Evolutionary conservation across 1,140 invertebrate genomes (phyloP), one percentile per base, ranked within the genome.

Genomic region (Metopolophium dirhodum): DNA sequence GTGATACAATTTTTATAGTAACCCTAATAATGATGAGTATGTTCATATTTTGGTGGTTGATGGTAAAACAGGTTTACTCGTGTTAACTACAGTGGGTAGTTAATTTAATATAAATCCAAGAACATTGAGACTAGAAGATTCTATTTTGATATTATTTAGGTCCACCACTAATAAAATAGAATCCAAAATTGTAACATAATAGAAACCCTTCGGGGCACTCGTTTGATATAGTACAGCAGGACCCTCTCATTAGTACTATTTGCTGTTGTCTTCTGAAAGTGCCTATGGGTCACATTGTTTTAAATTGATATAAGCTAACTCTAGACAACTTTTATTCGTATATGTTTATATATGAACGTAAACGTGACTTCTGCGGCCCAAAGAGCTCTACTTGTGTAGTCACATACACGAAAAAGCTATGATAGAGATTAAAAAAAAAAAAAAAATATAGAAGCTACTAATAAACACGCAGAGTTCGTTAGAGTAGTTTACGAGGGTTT

Each of bases 211-310:
- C 45, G 14, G 22, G 45, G 57, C 14, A 82, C 61, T 91, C 30
- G n/a, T 77, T 77, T 91, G 47, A 22, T 6, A 47, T n/a, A 77
- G 41, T 7, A 91, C 54, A 22, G 14, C 51, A 23, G 18, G 41
- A 91, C 90, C 90, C 47, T 83, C 68, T 92, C 91, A 92, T 92
- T 92, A 92, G 77, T 83, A 41, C 18, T 83, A 54, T 77, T 91
- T 91, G 61, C 83, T 85, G 68, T 51, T 47, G 91, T 47, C 35
- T 14, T 18, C 35, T 83, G n/a, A 51, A 23, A 92, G 68, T 92
- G 77, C n/a, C 45, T 47, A 49, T 49, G 68, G 37, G 47, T 83
- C 22, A 47, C 45, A 92, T 37, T 51, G 77, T 82, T 51, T 92
- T 30, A 47, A 92, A 89, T 82, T 92, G n/a, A 49, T 92, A 92